Evolutionary conservation across 2,113 vertebrate genomes (phyloP).

Genomic region (Grantiella picta): DNA sequence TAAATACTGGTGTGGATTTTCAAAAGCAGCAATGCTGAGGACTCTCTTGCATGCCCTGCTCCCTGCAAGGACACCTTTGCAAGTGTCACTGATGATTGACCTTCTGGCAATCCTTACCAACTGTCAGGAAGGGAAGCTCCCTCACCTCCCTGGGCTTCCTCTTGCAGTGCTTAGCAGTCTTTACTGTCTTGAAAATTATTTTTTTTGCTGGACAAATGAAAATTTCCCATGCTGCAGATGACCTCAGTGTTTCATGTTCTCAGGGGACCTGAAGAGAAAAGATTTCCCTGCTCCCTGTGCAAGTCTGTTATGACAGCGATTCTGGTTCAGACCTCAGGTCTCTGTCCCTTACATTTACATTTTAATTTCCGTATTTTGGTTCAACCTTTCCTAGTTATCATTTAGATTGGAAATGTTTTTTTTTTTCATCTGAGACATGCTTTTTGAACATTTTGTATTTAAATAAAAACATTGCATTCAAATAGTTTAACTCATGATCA

Average conservation of each 20-base stretch:
- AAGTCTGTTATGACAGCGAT: background rate
- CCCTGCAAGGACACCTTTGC: background rate
- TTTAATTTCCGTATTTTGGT: background rate
- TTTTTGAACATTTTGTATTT: background rate
- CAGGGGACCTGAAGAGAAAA: background rate
- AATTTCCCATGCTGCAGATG: background rate
- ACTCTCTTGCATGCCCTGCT: background rate
- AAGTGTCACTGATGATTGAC: background rate
- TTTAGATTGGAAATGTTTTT: background rate
- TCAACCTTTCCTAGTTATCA: background rate
- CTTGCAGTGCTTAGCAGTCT: background rate
- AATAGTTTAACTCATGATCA: background rate
- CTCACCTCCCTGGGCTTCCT: background rate
- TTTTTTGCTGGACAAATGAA: background rate
- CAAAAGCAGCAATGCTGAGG: background rate
- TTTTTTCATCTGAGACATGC: background rate
- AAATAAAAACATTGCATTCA: background rate
- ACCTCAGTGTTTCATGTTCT: background rate
- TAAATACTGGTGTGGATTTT: background rate
- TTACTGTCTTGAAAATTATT: background rate
- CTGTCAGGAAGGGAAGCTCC: background rate
- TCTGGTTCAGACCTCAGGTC: background rate
- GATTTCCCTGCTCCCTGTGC: accelerated
- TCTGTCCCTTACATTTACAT: accelerated
- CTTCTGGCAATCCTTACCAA: background rate